Evolutionary conservation across 2,797 vertebrate species (phyloP).

Genomic region (Bucorvus abyssinicus): DNA sequence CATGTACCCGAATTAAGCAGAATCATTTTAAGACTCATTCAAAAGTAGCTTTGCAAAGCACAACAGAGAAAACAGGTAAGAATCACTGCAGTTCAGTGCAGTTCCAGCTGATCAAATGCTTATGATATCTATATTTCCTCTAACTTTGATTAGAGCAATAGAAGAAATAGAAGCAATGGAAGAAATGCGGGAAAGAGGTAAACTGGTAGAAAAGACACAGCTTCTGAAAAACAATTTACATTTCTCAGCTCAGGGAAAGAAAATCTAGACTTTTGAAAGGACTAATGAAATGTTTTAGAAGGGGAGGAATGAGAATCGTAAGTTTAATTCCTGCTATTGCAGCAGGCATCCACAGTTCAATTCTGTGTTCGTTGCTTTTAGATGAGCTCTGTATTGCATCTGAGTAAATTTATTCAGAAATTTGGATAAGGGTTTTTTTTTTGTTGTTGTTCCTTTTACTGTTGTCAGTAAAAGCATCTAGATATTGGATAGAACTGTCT

Average conservation of each 20-base stretch:
- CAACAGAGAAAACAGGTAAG: background rate
- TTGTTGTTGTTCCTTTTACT: background rate
- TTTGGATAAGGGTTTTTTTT: background rate
- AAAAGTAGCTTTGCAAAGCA: background rate
- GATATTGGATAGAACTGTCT: background rate
- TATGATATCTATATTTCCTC: background rate
- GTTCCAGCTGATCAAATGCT: background rate
- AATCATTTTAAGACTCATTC: background rate
- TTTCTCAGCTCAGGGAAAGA: background rate
- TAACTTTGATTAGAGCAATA: background rate
- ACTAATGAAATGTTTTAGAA: conserved; percentile 35
- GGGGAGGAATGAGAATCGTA: background rate
- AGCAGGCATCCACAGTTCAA: background rate
- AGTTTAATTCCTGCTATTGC: conserved; percentile 1
- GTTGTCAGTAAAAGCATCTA: background rate
- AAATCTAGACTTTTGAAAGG: conserved; percentile 1
- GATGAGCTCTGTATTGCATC: background rate
- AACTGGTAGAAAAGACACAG: background rate
- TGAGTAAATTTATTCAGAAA: conserved; percentile 17
- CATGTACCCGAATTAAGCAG: background rate
- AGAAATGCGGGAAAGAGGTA: background rate
- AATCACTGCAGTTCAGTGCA: background rate
- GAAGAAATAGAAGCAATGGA: too few species aligned
- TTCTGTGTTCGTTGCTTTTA: conserved; percentile 16
- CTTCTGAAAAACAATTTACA: conserved; percentile 10